phyloP scores from a whole-genome alignment of 1,140 invertebrate genomes.

The Ostrea denselamellosa region DNA sequence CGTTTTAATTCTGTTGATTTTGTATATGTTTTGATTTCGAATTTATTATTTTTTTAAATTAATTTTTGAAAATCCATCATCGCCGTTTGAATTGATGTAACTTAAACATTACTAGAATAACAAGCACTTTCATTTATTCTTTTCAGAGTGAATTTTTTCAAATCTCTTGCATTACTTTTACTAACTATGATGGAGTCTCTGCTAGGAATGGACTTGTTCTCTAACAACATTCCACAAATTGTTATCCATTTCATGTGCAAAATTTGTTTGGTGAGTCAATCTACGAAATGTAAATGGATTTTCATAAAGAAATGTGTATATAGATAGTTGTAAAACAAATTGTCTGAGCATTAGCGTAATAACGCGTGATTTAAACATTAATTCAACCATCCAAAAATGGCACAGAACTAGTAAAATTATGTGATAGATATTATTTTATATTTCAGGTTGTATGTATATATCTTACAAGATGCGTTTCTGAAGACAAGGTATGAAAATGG shows the following conservation, averaged over 20 bases:
- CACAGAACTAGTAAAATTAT: too few relatives aligned
- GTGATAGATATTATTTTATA: not conserved
- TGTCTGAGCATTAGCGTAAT: not conserved
- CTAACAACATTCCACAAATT: not conserved
- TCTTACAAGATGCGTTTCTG: not conserved
- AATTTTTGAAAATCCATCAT: not conserved
- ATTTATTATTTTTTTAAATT: not conserved
- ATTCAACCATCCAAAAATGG: too few relatives aligned
- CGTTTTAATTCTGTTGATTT: not conserved
- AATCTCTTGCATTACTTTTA: not conserved
- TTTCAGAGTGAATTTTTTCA: not conserved
- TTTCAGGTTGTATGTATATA: not conserved
- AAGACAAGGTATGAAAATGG: not conserved
- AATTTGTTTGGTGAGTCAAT: not conserved
- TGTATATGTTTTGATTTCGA: not conserved
- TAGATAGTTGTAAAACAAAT: not conserved
- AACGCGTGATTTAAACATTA: too few relatives aligned
- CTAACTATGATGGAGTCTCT: not conserved
- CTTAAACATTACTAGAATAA: too few relatives aligned
- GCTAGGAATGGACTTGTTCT: not conserved
- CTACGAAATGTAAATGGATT: too few relatives aligned
- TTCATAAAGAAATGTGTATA: not conserved
- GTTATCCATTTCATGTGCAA: not conserved
- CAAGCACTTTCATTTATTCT: not conserved
- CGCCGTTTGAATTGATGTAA: too few relatives aligned